Evolutionary conservation across 2,797 vertebrate species (phyloP).

Genomic region (Gallirallus australis): DNA sequence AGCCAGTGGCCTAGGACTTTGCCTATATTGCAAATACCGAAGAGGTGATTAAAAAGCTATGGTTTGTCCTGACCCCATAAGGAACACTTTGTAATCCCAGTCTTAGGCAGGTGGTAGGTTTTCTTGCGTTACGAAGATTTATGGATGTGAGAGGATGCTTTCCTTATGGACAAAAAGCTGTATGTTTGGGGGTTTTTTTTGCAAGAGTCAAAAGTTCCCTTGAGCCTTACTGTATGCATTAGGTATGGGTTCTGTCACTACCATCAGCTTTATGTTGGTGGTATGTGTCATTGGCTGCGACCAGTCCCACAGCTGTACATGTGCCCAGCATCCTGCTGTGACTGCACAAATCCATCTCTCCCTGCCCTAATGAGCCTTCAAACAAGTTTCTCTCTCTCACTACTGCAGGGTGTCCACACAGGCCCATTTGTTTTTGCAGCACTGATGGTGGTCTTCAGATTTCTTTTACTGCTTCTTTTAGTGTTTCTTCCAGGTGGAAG

Average conservation of each 20-base stretch:
- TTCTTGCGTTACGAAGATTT: background rate
- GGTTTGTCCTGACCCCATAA: background rate
- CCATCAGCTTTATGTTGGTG: background rate
- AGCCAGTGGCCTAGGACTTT: background rate
- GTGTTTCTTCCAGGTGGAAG: background rate
- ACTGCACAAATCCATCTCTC: background rate
- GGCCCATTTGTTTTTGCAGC: background rate
- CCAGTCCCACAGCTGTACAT: accelerated
- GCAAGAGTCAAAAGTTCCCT: background rate
- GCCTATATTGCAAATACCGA: background rate
- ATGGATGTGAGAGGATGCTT: background rate
- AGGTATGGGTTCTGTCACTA: background rate
- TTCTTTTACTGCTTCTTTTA: background rate
- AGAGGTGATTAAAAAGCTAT: background rate
- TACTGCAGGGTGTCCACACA: accelerated
- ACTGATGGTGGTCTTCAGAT: background rate
- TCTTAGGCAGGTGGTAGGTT: background rate
- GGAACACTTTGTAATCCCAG: background rate
- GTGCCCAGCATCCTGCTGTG: background rate
- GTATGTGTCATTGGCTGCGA: background rate
- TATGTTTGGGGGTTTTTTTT: background rate
- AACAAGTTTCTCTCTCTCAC: background rate
- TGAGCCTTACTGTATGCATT: background rate
- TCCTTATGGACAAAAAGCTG: background rate
- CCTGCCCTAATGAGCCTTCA: background rate